Base-by-base conservation (phyloP, 2,113 vertebrate species). In the Psilopsiagon aurifrons region DNA sequence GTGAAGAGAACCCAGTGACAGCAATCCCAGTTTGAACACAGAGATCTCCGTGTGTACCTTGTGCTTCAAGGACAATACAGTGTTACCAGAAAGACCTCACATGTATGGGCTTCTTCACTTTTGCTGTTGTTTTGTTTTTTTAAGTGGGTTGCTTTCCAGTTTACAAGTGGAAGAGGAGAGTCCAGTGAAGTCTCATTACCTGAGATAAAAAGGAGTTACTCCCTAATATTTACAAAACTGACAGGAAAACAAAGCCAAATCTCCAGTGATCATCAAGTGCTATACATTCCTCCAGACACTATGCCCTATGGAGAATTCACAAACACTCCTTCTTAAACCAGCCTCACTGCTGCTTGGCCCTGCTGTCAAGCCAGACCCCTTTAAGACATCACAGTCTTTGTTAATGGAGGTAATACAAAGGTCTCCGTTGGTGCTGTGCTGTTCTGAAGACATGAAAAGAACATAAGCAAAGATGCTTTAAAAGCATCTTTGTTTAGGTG, bases 401-500 rank as follows among this genome's bases (percentile, higher is more conserved):
- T 77, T 70, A 95, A 10, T 3, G 20, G 70, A 76, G 35, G 71
- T 25, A 82, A 52, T 3, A 83, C 17, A 55, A 54, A 51, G 31
- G 37, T 68, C 66, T 64, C 76, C 75, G 52, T 27, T 60, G 55
- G 47, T 35, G 78, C 51, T 87, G 33, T 1, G 47, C 20, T 87
- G 67, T 90, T 67, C 75, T 64, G 29, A 43, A 90, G 79, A 51
- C 31, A n/a, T 10, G 27, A 37, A 60, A 59, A 75, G 60, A 75
- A 17, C 25, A 25, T 25, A 51, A 51, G 49, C 49, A 51, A 51
- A 25, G 49, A 51, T 51, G 49, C 24, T 51, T 73, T 82, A 31
- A 90, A 95, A 75, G 66, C 74, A 88, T 82, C 75, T 64, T 83
- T 82, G 49, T 93, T 84, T 88, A 63, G 63, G 46, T 67, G 62